Evolutionary conservation across 2,113 vertebrate species (phyloP), one percentile per base, ranked within the genome.

Genomic region (Cyprinodon brontotheroides): DNA sequence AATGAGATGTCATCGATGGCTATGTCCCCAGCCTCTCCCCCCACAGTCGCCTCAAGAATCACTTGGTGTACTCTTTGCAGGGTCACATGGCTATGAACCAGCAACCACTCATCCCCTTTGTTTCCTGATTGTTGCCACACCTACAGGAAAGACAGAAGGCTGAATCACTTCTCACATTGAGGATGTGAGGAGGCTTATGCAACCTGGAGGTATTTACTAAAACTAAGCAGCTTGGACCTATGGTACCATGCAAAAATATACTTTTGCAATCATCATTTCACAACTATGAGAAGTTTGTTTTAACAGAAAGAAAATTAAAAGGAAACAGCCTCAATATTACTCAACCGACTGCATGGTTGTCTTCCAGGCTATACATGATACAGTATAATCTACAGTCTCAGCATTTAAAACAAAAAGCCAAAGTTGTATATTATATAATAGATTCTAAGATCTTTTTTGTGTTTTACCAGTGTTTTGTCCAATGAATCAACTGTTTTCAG

Each of bases 121-220:
- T 88, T 88, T 61, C 92, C 90, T 48, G 71, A 77, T 69, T 89
- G 92, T 83, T 93, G 90, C 94, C 94, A 95, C 74, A 94, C 84
- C 94, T 95, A 83, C 77, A 88, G 87, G 82, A 91, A 91, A 79
- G 86, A 86, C 61, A 20, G 68, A 65, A 82, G 77, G 68, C 41
- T 87, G 84, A 91, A 78, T 91, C 87, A 91, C 69, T 83, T 7
- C 17, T 53, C 63, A 22, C 82, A 92, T 89, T 86, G 85, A 91
- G 90, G 91, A 93, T 91, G 90, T 92, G 88, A 85, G 85, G 74
- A 80, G 29, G 48, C 78, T 89, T 91, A 70, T 87, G 90, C 90
- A 89, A 90, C 80, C 85, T 66, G 3, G 15, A 13, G 65, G 60
- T 80, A 74, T 69, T 20, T 67, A 3, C 37, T 37, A 57, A 85